Conservation (phyloP, 2,888 invertebrate genomes). For the Xylophagus ater region DNA sequence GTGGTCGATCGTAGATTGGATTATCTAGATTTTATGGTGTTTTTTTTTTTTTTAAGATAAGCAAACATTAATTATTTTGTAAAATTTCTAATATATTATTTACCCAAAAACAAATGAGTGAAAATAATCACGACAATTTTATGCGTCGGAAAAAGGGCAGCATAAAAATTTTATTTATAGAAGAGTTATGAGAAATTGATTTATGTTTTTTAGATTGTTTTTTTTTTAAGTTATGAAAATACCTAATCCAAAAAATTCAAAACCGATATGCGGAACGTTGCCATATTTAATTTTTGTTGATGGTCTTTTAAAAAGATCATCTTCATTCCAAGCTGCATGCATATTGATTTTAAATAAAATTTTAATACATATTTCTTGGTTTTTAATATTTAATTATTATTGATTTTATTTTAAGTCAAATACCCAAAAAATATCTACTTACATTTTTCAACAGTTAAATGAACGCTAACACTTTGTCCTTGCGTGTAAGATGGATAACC, state of each 20-base stretch:
- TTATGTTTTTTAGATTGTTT: conserved; percentile 1
- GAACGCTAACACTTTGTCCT: conserved; percentile 56
- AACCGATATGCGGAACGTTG: conserved; percentile 46
- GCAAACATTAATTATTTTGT: conserved; percentile 9
- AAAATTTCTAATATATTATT: conserved; percentile 6
- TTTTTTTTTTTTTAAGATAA: too few relatives aligned
- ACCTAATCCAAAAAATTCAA: conserved; percentile 50
- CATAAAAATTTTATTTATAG: not conserved
- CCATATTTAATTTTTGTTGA: conserved; percentile 45
- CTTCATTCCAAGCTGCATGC: conserved; percentile 35
- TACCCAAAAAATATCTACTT: conserved; percentile 39
- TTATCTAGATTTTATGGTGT: conserved; percentile 18
- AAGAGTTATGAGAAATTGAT: conserved; percentile 6
- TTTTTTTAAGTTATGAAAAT: conserved; percentile 17
- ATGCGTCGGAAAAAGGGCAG: not conserved
- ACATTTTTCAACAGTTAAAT: conserved; percentile 66
- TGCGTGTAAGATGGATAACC: conserved; percentile 50
- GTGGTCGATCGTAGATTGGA: conserved; percentile 33
- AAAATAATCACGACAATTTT: too few relatives aligned
- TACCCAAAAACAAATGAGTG: too few relatives aligned
- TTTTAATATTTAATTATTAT: not conserved
- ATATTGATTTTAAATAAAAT: not conserved
- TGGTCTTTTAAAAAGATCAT: conserved; percentile 28
- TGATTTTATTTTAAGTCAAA: not conserved
- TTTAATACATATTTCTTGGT: not conserved